Evolutionary conservation across 92 coral and sea anemone genomes (phyloP).

Genomic region (Zoanthus solanderi): DNA sequence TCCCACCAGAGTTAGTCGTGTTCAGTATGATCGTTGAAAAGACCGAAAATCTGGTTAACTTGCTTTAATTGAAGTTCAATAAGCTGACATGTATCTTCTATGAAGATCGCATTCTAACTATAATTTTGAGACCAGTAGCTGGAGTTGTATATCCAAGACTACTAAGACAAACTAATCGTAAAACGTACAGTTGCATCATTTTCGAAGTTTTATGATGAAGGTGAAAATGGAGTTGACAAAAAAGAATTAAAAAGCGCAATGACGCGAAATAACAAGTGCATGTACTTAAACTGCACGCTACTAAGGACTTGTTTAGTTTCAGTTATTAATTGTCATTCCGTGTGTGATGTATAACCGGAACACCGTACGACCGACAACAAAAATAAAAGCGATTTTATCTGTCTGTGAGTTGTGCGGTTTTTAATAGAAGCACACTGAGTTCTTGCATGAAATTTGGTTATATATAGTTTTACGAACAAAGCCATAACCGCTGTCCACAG

Average conservation of each 20-base stretch:
- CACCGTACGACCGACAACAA: neutral
- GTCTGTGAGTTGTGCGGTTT: no score
- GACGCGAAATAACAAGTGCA: neutral
- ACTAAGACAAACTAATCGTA: neutral
- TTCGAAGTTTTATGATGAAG: neutral
- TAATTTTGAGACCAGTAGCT: neutral
- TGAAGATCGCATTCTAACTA: neutral
- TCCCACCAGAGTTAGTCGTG: neutral
- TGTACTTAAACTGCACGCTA: neutral
- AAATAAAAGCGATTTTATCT: conserved; percentile 12
- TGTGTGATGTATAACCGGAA: neutral
- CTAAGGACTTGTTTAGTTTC: conserved; percentile 18
- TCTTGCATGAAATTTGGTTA: no score
- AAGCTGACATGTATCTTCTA: neutral
- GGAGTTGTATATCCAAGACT: no score
- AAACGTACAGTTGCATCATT: neutral
- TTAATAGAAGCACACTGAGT: no score
- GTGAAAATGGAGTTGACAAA: neutral
- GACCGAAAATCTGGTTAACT: neutral
- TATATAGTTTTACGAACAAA: no score
- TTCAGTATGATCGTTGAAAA: neutral
- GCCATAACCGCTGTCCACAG: no score
- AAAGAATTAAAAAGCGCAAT: neutral
- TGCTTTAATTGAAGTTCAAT: neutral
- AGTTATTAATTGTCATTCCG: neutral